Evolutionary conservation across 2,113 vertebrate species (phyloP).

Genomic region (Thinocorus orbignyianus): DNA sequence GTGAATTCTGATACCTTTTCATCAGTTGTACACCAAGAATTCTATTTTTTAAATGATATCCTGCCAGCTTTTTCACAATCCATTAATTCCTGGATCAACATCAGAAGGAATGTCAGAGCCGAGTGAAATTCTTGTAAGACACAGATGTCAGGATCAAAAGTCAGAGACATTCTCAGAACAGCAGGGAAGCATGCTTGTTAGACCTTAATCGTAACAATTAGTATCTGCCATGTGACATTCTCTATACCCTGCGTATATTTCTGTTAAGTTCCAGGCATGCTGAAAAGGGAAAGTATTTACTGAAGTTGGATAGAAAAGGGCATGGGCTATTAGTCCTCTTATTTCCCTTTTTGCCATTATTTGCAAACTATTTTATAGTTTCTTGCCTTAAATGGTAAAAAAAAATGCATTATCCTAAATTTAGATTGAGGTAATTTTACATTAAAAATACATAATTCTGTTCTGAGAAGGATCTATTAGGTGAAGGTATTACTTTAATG

Average conservation of each 20-base stretch:
- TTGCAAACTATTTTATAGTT: slow-evolving; percentile 18
- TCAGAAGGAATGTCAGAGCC: slow-evolving; percentile 92
- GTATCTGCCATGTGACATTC: slow-evolving; percentile 87
- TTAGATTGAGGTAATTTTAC: background rate
- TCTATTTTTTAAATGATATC: slow-evolving; percentile 88
- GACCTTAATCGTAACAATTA: slow-evolving; percentile 91
- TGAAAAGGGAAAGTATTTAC: slow-evolving; percentile 64
- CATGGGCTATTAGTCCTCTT: background rate
- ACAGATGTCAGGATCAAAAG: slow-evolving; percentile 99
- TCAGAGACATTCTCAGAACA: slow-evolving; percentile 90
- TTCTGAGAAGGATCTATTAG: background rate
- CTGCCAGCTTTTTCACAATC: slow-evolving; percentile 95
- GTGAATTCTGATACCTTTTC: slow-evolving; percentile 79
- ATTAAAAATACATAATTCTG: background rate
- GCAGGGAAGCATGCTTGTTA: slow-evolving; percentile 85
- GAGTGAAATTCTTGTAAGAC: slow-evolving; percentile 97
- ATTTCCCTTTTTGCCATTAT: background rate
- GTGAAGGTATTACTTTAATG: background rate
- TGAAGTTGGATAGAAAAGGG: slow-evolving; percentile 62
- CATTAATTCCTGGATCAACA: slow-evolving; percentile 93
- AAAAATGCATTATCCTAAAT: background rate
- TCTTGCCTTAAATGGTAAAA: slow-evolving; percentile 41
- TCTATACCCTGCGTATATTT: slow-evolving; percentile 63
- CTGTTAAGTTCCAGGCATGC: slow-evolving; percentile 69
- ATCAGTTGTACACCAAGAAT: slow-evolving; percentile 79